Percentiles rank a stretch among this genome's conserved stretches.
Conservation (phyloP, 2,888 invertebrate genomes). For the Agrochola circellaris region DNA sequence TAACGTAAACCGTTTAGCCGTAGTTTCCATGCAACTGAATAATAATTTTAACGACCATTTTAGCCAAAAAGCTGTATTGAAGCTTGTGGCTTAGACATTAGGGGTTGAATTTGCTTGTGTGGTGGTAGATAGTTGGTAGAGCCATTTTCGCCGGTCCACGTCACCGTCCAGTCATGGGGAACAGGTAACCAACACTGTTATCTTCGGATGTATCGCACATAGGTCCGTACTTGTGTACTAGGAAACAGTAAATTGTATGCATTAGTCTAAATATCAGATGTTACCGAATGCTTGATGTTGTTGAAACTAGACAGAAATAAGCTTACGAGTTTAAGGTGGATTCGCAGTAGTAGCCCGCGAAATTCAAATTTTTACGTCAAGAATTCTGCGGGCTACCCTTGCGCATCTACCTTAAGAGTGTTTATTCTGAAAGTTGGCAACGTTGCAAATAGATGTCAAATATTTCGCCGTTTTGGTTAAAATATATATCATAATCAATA, state of each 20-base stretch:
- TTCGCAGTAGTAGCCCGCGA: too few relatives aligned
- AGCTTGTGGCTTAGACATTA: background rate
- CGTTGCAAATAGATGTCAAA: too few relatives aligned
- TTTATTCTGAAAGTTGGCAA: too few relatives aligned
- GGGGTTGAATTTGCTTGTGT: slow-evolving; percentile 29
- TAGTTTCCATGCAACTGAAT: slow-evolving; percentile 69
- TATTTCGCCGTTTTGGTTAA: too few relatives aligned
- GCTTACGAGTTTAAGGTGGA: background rate
- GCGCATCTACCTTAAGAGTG: too few relatives aligned
- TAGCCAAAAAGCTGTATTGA: slow-evolving; percentile 15
- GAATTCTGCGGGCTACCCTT: too few relatives aligned
- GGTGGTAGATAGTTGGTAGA: slow-evolving; percentile 11
- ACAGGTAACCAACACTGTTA: slow-evolving; percentile 61
- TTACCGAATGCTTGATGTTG: slow-evolving; percentile 15
- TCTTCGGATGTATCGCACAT: slow-evolving; percentile 61
- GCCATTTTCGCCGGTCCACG: slow-evolving; percentile 59
- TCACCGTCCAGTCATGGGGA: slow-evolving; percentile 49
- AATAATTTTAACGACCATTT: slow-evolving; percentile 57
- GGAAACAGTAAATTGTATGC: slow-evolving; percentile 48
- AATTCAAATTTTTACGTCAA: too few relatives aligned
- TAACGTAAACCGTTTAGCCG: slow-evolving; percentile 67
- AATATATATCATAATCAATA: too few relatives aligned
- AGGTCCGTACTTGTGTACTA: slow-evolving; percentile 25
- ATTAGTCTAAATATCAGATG: slow-evolving; percentile 5
- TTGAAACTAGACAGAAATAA: background rate